Conservation (phyloP, 2,888 invertebrate species). For the Xylota sylvarum region DNA sequence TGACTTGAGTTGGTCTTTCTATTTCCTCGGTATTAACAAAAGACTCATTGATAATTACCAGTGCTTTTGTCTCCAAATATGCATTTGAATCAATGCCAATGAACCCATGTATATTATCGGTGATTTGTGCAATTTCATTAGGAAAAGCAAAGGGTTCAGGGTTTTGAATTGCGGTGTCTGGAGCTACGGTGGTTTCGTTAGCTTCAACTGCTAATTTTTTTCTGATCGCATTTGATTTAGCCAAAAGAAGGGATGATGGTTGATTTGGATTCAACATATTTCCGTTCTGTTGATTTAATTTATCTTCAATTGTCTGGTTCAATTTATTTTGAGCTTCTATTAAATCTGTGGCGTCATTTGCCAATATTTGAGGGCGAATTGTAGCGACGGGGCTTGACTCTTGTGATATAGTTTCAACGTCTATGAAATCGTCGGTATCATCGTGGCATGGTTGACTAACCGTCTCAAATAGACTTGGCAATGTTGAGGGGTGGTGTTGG, state of each 20-base stretch:
- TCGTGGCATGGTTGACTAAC: not conserved
- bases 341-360: not conserved
- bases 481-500: too few species aligned
- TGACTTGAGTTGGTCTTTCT: not conserved
- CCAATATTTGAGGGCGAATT: not conserved
- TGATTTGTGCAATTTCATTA: not conserved
- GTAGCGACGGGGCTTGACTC: not conserved
- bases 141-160: too few species aligned
- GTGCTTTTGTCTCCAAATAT: not conserved
- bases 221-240: conserved; percentile 22
- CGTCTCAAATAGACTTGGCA: not conserved
- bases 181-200: not conserved
- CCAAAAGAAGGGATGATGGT: conserved; percentile 22
- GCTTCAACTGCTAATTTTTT: not conserved
- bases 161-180: too few species aligned
- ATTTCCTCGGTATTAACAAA: not conserved
- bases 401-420: not conserved
- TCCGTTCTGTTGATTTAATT: not conserved
- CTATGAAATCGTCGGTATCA: not conserved
- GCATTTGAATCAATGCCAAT: not conserved
- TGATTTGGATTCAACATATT: not conserved
- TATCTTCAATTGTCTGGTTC: conserved; percentile 11
- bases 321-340: conserved; percentile 8
- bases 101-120: not conserved
- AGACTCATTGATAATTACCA: not conserved